Evolutionary conservation across 2,797 vertebrate species (phyloP), one percentile per base, ranked within the genome.

Genomic region (Tapirus indicus): DNA sequence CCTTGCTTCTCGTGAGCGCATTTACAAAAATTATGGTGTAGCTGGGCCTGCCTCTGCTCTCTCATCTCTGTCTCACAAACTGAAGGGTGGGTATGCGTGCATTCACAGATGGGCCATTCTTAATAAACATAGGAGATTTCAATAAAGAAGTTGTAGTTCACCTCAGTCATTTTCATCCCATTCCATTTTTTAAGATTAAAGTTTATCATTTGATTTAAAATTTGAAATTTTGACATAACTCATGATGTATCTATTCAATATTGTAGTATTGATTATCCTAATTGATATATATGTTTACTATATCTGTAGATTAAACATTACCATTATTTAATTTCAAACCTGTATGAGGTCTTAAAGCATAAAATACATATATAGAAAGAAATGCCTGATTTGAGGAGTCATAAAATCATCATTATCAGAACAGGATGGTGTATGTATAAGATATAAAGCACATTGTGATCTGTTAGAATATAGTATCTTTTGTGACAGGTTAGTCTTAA

Each of bases 81-180:
- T 99, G 99, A 99, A 99, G 99, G 99, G 99, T 99, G 99, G 99
- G 99, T 99, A 99, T 98, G 98, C 99, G 99, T 99, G 99, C 98
- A 97, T 98, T 98, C 98, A 77, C n/a, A 97, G 98, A 98, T 95
- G 98, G 99, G 99, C 98, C 99, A 68, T 97, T 96, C 95, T 75
- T 60, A 93, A 27, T 89, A 56, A 93, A 75, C 3, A 12, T 64
- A 75, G 66, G 49, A 75, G 66, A 74, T 93, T 96, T 97, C 96
- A 95, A 3, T 94, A 62, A 95, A 90, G 47, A 78, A 68, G 84
- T 83, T 92, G 41, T 49, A 97, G 69, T 96, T n/a, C 80, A 97
- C 35, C 2, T 97, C 75, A 69, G 29, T 98, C 97, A 97, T 98
- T 98, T 98, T 95, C 98, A 98, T 98, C 83, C 91, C 97, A 98